Evolutionary conservation across 2,797 vertebrate species (phyloP), one percentile per base, ranked within the genome.

Genomic region (Coregonus suidteri): DNA sequence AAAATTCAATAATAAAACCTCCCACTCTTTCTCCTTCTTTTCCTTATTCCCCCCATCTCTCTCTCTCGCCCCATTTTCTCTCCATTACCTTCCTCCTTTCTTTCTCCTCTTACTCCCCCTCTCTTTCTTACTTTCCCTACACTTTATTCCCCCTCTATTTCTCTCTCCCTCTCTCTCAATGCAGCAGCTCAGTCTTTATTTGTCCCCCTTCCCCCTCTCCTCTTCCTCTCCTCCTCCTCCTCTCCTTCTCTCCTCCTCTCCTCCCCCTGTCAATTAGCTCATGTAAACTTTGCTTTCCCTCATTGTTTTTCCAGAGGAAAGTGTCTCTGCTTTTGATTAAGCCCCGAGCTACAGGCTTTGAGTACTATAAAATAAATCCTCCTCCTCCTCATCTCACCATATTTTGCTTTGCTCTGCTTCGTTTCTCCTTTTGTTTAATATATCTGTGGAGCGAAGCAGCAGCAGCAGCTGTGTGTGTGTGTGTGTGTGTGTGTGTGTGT

Each of bases 281-380:
- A 91, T 91, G 89, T 91, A 92, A 91, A 93, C 90, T 90, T 91
- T 91, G 85, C 87, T 84, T 91, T 90, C 89, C 82, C 86, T 90
- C 88, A 85, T 91, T 92, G 91, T 92, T 93, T 93, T 91, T 90
- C 85, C 86, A 86, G 83, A 80, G 73, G 80, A 91, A 89, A 88
- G 88, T 87, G 86, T 77, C 88, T 91, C 92, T 92, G 92, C 86
- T 91, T 92, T 92, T 91, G 87, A 93, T 93, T 93, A 91, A 89
- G 82, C 78, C 81, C 73, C 74, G 79, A 72, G 84, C 83, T 41
- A 11, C 88, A 75, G 70, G 18, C 74, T 89, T 82, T 84, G 59
- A 89, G 85, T 89, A 83, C 13, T 30, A 37, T 53, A 72, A 71
- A 25, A 64, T 25, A 16, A 25, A 51, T 34, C 74, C 80, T 59